phyloP scores from a whole-genome alignment of 2,113 vertebrate genomes.

The Calidris pugnax region DNA sequence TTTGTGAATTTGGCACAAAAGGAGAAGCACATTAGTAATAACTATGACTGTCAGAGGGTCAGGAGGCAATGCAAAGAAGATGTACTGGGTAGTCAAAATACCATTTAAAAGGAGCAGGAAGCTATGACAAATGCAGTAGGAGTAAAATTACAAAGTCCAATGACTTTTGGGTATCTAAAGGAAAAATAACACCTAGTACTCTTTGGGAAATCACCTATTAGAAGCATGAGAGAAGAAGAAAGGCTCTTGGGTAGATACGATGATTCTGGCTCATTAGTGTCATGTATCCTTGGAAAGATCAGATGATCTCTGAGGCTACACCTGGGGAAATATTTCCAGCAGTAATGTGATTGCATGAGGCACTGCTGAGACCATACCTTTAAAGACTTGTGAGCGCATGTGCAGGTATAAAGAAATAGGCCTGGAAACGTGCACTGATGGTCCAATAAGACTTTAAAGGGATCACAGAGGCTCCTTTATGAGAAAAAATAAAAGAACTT shows the following conservation, averaged over 20 bases:
- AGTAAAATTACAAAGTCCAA: background rate
- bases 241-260: background rate
- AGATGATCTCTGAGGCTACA: background rate
- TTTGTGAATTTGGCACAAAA: background rate
- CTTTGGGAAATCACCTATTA: background rate
- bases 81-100: background rate
- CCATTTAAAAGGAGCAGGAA: background rate
- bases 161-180: background rate
- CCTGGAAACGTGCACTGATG: background rate
- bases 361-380: background rate
- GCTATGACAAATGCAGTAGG: background rate
- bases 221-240: background rate
- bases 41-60: background rate
- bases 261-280: background rate
- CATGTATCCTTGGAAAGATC: background rate
- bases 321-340: background rate
- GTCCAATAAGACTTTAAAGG: background rate
- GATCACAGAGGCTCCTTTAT: accelerated
- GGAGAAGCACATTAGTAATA: background rate
- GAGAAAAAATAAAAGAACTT: background rate
- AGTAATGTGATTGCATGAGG: background rate
- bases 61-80: background rate
- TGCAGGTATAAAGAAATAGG: background rate
- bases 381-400: background rate
- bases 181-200: background rate